Conservation (phyloP, 2,888 invertebrate species). For the Ditylenchus weischeri region DNA sequence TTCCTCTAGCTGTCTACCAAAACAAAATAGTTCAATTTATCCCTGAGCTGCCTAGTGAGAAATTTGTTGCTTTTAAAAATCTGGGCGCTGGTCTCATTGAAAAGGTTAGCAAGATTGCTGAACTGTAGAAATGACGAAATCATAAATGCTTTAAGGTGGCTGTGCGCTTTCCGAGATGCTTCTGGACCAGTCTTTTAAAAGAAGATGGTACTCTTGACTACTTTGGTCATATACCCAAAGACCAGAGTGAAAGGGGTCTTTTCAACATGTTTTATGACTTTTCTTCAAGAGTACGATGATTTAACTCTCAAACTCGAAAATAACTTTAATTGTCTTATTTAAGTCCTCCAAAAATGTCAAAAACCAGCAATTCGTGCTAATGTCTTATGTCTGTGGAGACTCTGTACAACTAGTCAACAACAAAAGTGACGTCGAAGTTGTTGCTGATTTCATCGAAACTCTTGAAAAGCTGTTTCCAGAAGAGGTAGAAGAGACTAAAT, state of each 20-base stretch:
- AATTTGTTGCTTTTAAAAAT: slow-evolving; percentile 58
- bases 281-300: slow-evolving; percentile 7
- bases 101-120: slow-evolving; percentile 55
- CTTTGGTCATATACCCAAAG: slow-evolving; percentile 61
- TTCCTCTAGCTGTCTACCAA: slow-evolving; percentile 61
- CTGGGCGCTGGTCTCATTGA: slow-evolving; percentile 63
- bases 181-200: slow-evolving; percentile 60
- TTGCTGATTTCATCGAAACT: slow-evolving; percentile 58
- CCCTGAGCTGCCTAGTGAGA: slow-evolving; percentile 60
- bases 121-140: not conserved
- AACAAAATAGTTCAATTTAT: slow-evolving; percentile 58
- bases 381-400: slow-evolving; percentile 61
- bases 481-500: slow-evolving; percentile 48
- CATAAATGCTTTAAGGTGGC: slow-evolving; percentile 46
- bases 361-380: slow-evolving; percentile 53
- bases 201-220: slow-evolving; percentile 53
- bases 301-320: not conserved
- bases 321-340: slow-evolving; percentile 5
- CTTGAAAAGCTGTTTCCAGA: slow-evolving; percentile 60
- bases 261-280: slow-evolving; percentile 59
- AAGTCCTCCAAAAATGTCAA: slow-evolving; percentile 18
- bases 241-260: slow-evolving; percentile 56
- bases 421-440: slow-evolving; percentile 59
- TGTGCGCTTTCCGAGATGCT: slow-evolving; percentile 60
- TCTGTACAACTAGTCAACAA: slow-evolving; percentile 59